Base-by-base conservation (phyloP, 2,113 vertebrate genomes). In the Gavialis gangeticus region DNA sequence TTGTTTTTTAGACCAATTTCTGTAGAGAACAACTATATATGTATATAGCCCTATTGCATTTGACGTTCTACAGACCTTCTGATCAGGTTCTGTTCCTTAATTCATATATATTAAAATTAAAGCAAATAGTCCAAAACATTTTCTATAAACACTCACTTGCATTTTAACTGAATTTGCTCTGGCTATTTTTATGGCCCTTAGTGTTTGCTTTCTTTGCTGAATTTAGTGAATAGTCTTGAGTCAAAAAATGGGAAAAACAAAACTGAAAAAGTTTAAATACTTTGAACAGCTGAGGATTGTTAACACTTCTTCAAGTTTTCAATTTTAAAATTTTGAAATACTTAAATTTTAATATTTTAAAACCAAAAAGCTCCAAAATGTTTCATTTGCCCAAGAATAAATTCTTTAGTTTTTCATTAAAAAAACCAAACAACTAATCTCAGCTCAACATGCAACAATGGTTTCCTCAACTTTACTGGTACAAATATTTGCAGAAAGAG, bases 21-120 rank as follows among this genome's bases (percentile, higher is more conserved):
- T 21, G 25, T 2, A 5, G 56, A 73, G n/a, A 5, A 6, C 13
- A 63, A 13, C 24, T 84, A 22, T 46, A 27, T 84, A 37, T 19
- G 30, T 62, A 1, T 69, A 46, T 87, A 55, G 34, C 34, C 24
- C 4, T 17, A 6, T 16, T 10, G 18, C 2, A 55, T 96, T 87
- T 1, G 1, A 5, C 24, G 4, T 58, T 63, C 1, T 2, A 78
- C 12, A 22, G 0, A 0, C 6, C 18, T 76, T 30, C 73, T 63
- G n/a, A 34, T 87, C n/a, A 60, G 21, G 54, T 63, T 16, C 21
- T 4, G 1, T n/a, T 12, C 55, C 88, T 86, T 54, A 73, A 30
- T 30, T 93, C 60, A 80, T 10, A 13, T 64, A 27, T 6, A 64
- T 17, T 34, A 82, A 81, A 86, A 79, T 79, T 46, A 4, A 7